Conservation (phyloP, 2,888 invertebrate species). For the Cephus pulcher region DNA sequence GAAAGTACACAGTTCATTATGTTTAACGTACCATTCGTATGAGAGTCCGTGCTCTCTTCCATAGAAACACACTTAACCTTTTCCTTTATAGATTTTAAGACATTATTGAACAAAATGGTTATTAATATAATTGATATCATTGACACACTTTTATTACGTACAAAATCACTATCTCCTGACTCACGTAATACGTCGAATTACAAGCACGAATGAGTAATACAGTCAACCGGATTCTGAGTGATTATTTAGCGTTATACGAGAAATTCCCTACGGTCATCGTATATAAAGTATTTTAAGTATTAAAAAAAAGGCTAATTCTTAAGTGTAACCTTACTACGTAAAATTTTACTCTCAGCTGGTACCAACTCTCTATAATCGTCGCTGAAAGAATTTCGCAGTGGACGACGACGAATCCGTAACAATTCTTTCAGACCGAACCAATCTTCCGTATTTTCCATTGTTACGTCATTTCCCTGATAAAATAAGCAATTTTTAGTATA, state of each 20-base stretch:
- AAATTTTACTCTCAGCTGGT: neutral
- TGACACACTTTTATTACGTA: neutral
- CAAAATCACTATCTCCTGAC: neutral
- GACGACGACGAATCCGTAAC: neutral
- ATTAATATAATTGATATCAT: neutral
- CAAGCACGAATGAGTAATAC: neutral
- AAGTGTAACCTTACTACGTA: neutral
- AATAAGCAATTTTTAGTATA: neutral
- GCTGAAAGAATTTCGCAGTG: neutral
- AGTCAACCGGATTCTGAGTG: too few species aligned
- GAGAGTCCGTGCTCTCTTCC: neutral
- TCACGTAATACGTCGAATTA: neutral
- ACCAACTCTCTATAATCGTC: neutral
- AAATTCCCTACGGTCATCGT: neutral
- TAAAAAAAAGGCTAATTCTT: neutral
- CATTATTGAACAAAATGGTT: neutral
- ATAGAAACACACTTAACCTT: neutral
- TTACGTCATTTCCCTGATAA: conserved; percentile 33
- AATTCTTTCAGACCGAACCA: conserved; percentile 29
- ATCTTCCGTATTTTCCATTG: conserved; percentile 17
- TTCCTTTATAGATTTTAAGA: neutral
- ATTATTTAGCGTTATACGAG: neutral
- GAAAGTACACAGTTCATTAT: neutral
- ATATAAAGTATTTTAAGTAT: neutral
- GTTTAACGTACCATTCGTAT: neutral